Percentiles rank a stretch among this genome's conserved stretches.
These are phyloP conservation scores for Brenthis ino DNA, from an alignment of 2,888 invertebrate species.

Conservation along the genomic window DNA sequence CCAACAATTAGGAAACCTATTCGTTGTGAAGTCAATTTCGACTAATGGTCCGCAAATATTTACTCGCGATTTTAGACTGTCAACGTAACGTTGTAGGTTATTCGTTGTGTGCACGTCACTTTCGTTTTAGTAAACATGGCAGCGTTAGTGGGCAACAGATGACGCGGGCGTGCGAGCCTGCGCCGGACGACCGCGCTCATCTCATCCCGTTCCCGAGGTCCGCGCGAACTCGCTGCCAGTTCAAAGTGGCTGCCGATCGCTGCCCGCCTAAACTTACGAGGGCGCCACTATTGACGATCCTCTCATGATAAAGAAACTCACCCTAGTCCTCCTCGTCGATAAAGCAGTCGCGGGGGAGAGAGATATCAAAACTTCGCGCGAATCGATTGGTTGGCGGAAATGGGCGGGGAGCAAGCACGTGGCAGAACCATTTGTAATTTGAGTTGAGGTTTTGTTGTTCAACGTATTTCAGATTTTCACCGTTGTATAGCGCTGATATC, in stretches of 20 bases:
- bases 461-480: conserved; percentile 45
- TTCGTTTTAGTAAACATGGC: conserved; percentile 79
- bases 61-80: conserved; percentile 55
- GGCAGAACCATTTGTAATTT: conserved; percentile 60
- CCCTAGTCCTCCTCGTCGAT: conserved; percentile 63
- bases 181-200: conserved; percentile 69
- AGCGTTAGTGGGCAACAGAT: conserved; percentile 76
- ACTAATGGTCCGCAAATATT: conserved; percentile 48
- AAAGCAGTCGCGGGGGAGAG: conserved; percentile 66
- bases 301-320: conserved; percentile 51
- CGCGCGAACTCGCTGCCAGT: conserved; percentile 54
- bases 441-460: conserved; percentile 54
- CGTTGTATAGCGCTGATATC: conserved; percentile 29
- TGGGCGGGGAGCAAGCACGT: conserved; percentile 77
- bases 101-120: conserved; percentile 79
- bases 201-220: conserved; percentile 62
- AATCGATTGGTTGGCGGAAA: conserved; percentile 76
- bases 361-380: conserved; percentile 59
- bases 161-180: conserved; percentile 77
- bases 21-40: conserved; percentile 67
- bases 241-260: conserved; percentile 54
- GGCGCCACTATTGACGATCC: conserved; percentile 62
- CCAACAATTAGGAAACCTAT: conserved; percentile 41
- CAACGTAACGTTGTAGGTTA: conserved; percentile 68
- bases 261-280: conserved; percentile 46